Conservation (phyloP, 2,113 vertebrate species). For the Marcusenius ussheri region DNA sequence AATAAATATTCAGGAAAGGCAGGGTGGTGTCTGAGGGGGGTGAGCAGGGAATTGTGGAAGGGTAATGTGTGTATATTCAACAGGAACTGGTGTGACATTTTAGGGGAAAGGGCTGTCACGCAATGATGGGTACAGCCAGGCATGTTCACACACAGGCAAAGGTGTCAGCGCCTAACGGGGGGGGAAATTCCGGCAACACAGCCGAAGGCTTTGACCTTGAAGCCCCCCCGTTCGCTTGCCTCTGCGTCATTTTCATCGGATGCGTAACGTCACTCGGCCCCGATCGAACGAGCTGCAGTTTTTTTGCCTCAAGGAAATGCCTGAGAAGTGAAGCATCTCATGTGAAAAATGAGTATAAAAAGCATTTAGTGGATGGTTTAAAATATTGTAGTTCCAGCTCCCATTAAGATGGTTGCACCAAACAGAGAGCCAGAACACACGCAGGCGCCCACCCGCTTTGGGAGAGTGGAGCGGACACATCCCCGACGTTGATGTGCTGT, state of each 20-base stretch:
- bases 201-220: neutral
- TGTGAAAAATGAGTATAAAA: neutral
- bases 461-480: neutral
- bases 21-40: neutral
- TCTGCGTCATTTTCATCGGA: neutral
- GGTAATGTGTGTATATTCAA: slow-evolving; percentile 1
- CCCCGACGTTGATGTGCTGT: too few species aligned
- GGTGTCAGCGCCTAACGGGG: neutral
- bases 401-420: neutral
- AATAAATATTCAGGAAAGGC: neutral
- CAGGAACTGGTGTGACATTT: neutral
- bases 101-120: neutral
- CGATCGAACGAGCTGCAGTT: neutral
- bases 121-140: neutral
- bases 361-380: neutral
- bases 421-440: neutral
- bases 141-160: neutral
- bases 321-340: neutral
- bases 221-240: neutral
- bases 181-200: neutral
- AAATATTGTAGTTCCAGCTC: neutral
- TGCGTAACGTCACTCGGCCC: neutral
- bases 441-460: neutral
- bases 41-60: neutral
- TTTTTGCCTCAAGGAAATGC: neutral